A percentile compares a stretch with the other conserved stretches of the same genome.
Evolutionary conservation across 2,113 vertebrate species (phyloP).

Genomic region (Rhea americana): DNA sequence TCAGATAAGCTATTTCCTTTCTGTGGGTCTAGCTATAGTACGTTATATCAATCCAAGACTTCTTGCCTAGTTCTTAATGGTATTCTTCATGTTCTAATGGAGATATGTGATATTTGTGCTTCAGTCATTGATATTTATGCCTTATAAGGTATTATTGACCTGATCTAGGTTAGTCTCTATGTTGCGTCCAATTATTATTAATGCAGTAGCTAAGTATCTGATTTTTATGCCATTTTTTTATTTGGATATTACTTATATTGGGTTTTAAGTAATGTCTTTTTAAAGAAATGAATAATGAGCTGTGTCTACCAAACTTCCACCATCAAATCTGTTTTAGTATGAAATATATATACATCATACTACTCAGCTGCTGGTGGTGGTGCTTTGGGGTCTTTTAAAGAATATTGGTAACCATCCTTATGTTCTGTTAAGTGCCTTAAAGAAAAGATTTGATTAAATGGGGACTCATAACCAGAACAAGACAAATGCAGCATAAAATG

Average conservation of each 20-base stretch:
- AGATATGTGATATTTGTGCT: neutral
- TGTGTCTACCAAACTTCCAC: neutral
- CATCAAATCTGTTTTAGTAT: slow-evolving; percentile 7
- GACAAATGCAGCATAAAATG: slow-evolving; percentile 38
- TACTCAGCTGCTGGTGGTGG: neutral
- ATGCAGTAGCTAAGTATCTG: neutral
- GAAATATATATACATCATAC: neutral
- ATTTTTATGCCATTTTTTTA: slow-evolving; percentile 33
- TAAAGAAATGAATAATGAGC: slow-evolving; percentile 10
- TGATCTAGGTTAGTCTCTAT: neutral
- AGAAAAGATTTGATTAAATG: slow-evolving; percentile 55
- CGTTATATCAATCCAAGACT: slow-evolving; percentile 4
- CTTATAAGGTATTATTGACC: slow-evolving; percentile 28
- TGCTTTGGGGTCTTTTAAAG: slow-evolving; percentile 28
- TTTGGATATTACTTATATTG: slow-evolving; percentile 7
- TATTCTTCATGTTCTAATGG: neutral
- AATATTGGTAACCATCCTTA: slow-evolving; percentile 19
- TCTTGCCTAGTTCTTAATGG: neutral
- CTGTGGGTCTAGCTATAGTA: neutral
- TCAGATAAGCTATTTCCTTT: neutral
- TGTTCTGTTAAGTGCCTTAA: slow-evolving; percentile 20
- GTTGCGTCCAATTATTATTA: slow-evolving; percentile 30
- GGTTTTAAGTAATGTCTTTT: slow-evolving; percentile 32
- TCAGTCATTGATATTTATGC: slow-evolving; percentile 8
- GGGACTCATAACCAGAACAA: slow-evolving; percentile 52